A percentile compares a stretch with the other conserved stretches of the same genome.
These are phyloP conservation scores for Bhutanitis thaidina DNA, from an alignment of 2,888 invertebrate genomes.

Conservation along the genomic window DNA sequence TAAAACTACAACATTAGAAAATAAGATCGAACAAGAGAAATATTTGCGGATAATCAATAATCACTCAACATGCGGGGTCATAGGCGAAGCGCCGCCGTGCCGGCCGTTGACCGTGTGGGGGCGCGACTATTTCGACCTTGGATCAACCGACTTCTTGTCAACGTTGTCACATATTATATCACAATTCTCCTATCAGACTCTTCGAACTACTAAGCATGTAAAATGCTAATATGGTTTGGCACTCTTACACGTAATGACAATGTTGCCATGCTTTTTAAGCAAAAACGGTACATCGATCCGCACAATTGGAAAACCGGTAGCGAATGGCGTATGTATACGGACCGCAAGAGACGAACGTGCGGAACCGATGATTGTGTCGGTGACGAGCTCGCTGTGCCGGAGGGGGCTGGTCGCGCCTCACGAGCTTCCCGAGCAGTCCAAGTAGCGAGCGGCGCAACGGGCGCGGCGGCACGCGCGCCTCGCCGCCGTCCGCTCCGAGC, in stretches of 20 bases:
- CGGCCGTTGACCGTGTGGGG: conserved; percentile 69
- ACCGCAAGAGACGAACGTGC: conserved; percentile 75
- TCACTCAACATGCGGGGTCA: conserved; percentile 51
- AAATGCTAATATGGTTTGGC: background rate
- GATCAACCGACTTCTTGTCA: conserved; percentile 22
- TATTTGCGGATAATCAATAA: conserved; percentile 67
- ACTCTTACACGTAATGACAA: background rate
- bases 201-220: background rate
- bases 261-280: background rate
- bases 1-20: background rate
- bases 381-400: conserved; percentile 48
- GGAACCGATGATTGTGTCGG: conserved; percentile 80
- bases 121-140: conserved; percentile 64
- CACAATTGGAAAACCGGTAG: background rate
- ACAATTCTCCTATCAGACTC: no score
- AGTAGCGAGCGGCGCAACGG: conserved; percentile 84
- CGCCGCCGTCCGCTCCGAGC: conserved; percentile 89
- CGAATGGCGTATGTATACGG: conserved; percentile 35
- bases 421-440: conserved; percentile 82
- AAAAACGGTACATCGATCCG: background rate
- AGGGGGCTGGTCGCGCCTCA: conserved; percentile 73
- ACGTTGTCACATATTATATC: background rate
- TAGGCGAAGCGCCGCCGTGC: conserved; percentile 53
- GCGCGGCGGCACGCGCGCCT: conserved; percentile 84
- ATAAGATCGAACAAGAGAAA: conserved; percentile 38